Evolutionary conservation across 2,797 vertebrate genomes (phyloP).

Genomic region (Neostethus bicornis): DNA sequence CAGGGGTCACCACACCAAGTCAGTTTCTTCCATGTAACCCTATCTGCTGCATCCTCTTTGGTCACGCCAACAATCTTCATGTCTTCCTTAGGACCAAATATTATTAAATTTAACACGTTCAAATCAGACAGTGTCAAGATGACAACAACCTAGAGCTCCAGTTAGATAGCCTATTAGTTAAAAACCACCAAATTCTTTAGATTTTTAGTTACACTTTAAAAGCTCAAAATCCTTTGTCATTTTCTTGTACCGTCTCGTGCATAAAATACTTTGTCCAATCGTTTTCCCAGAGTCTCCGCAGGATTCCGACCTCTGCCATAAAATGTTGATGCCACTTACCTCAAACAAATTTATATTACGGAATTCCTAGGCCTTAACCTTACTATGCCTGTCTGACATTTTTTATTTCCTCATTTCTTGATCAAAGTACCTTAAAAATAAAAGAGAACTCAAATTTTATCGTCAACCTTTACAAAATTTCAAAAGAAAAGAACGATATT

Average conservation of each 20-base stretch:
- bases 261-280: slow-evolving; percentile 27
- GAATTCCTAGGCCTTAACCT: slow-evolving; percentile 29
- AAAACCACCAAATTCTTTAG: not conserved
- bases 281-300: slow-evolving; percentile 46
- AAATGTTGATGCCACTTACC: slow-evolving; percentile 21
- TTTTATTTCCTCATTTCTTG: too few relatives aligned
- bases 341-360: slow-evolving; percentile 16
- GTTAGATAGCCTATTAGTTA: too few relatives aligned
- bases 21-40: too few relatives aligned
- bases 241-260: not conserved
- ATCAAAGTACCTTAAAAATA: not conserved
- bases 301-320: slow-evolving; percentile 48
- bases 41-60: too few relatives aligned
- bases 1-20: too few relatives aligned
- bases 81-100: too few relatives aligned
- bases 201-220: not conserved
- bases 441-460: slow-evolving; percentile 2
- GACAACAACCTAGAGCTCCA: too few relatives aligned
- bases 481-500: slow-evolving; percentile 8
- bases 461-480: not conserved
- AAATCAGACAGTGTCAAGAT: too few relatives aligned
- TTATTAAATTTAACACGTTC: too few relatives aligned
- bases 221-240: slow-evolving; percentile 1
- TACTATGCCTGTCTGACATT: not conserved
- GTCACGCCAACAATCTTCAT: too few relatives aligned